These are phyloP conservation scores for Porites divaricata DNA, from an alignment of 92 coral and sea anemone genomes.

Conservation along the genomic window DNA sequence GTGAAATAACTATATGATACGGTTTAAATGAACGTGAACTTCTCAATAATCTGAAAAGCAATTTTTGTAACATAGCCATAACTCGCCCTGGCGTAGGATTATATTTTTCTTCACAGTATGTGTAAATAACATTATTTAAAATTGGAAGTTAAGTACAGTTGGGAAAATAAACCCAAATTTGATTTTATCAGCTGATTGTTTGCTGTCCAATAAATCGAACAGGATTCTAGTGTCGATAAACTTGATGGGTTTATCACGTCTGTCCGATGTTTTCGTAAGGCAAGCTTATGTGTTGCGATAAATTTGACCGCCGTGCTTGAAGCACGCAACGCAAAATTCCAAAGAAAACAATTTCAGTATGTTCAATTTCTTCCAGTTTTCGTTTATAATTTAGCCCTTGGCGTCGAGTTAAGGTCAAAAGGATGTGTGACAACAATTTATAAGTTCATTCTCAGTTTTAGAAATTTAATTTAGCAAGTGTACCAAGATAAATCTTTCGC, in stretches of 20 bases:
- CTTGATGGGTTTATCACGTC: neutral
- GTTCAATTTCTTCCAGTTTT: neutral
- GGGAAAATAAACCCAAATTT: slow-evolving; percentile 31
- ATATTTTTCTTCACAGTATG: slow-evolving; percentile 19
- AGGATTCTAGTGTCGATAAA: slow-evolving; percentile 13
- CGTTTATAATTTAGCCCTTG: neutral
- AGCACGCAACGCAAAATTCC: slow-evolving; percentile 34
- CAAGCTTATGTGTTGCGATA: slow-evolving; percentile 32
- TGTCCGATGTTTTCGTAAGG: slow-evolving; percentile 19
- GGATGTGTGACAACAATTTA: no score
- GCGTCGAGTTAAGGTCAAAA: neutral
- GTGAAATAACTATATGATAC: neutral
- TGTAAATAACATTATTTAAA: slow-evolving; percentile 38
- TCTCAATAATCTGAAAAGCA: neutral
- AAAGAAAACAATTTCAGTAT: neutral
- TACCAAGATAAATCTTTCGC: no score
- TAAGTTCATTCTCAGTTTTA: no score
- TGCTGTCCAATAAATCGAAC: neutral
- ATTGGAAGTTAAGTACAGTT: slow-evolving; percentile 21
- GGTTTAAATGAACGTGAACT: neutral
- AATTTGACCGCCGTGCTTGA: neutral
- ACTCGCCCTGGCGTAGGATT: neutral
- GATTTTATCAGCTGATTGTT: slow-evolving; percentile 28
- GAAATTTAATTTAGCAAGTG: no score
- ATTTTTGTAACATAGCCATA: neutral